A percentile compares a stretch with the other conserved stretches of the same genome.
Evolutionary conservation across 2,113 vertebrate species (phyloP).

Genomic region (Copsychus sechellarum): DNA sequence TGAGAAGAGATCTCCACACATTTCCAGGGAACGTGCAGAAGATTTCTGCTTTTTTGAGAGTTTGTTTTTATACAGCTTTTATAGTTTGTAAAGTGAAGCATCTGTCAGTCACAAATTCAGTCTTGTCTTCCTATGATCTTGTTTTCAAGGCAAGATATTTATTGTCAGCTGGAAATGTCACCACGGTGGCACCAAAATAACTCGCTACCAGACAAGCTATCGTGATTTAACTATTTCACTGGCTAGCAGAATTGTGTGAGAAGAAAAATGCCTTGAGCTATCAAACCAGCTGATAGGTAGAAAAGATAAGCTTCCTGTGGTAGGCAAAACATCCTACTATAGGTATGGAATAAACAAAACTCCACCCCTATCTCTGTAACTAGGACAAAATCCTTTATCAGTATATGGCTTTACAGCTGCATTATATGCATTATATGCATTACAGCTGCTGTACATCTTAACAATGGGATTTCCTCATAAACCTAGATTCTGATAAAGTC

Average conservation of each 20-base stretch:
- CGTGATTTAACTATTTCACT: neutral
- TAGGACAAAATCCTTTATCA: neutral
- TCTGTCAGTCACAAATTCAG: neutral
- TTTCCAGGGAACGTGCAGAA: neutral
- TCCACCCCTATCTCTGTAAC: neutral
- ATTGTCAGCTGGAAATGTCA: neutral
- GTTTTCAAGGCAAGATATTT: neutral
- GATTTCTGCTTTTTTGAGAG: neutral
- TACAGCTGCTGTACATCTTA: neutral
- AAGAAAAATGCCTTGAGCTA: neutral
- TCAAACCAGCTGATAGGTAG: neutral
- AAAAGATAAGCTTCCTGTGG: neutral
- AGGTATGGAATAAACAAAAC: neutral
- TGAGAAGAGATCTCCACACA: neutral
- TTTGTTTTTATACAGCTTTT: neutral
- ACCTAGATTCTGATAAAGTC: neutral
- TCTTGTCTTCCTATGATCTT: neutral
- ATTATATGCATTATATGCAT: neutral
- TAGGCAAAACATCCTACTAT: neutral
- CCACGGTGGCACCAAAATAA: rapidly evolving
- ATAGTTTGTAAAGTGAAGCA: neutral
- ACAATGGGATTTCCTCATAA: neutral
- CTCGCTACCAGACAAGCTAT: no score
- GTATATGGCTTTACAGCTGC: neutral
- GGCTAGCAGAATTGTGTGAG: neutral